Evolutionary conservation across 2,888 invertebrate genomes (phyloP).

Genomic region (Campaea margaritaria): DNA sequence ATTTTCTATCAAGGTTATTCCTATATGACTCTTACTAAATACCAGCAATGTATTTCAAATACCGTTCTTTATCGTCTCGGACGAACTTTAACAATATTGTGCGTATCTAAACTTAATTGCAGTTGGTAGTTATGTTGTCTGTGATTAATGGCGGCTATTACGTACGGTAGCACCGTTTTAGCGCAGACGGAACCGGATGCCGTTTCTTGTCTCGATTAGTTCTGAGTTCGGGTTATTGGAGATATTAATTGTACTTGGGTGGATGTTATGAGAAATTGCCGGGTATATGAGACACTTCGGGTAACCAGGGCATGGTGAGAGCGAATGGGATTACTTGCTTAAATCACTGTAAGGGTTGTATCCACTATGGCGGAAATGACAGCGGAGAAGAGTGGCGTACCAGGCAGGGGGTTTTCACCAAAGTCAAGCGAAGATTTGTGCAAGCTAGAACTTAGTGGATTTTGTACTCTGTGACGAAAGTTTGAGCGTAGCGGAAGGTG

Average conservation of each 20-base stretch:
- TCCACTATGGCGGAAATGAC: too few species aligned
- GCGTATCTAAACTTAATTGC: not conserved
- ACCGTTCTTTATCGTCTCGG: not conserved
- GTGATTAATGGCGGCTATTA: conserved; percentile 32
- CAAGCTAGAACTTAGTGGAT: too few species aligned
- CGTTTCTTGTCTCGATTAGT: conserved; percentile 31
- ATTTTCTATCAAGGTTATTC: too few species aligned
- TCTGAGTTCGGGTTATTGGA: conserved; percentile 25
- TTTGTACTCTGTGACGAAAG: too few species aligned
- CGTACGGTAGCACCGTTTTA: conserved; percentile 7
- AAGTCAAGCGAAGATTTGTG: too few species aligned
- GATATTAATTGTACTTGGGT: conserved; percentile 10
- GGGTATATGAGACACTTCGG: not conserved
- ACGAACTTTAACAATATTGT: not conserved
- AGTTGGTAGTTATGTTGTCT: conserved; percentile 1
- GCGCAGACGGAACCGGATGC: conserved; percentile 18
- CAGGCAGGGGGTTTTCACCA: too few species aligned
- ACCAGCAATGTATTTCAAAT: conserved; percentile 12
- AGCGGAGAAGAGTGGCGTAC: too few species aligned
- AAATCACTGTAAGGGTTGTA: too few species aligned
- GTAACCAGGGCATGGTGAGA: too few species aligned
- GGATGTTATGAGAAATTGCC: not conserved
- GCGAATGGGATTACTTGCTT: too few species aligned
- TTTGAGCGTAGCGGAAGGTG: too few species aligned
- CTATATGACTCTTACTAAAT: too few species aligned